Base-by-base conservation (phyloP, 2,888 invertebrate genomes). In the Conchocele bisecta region DNA sequence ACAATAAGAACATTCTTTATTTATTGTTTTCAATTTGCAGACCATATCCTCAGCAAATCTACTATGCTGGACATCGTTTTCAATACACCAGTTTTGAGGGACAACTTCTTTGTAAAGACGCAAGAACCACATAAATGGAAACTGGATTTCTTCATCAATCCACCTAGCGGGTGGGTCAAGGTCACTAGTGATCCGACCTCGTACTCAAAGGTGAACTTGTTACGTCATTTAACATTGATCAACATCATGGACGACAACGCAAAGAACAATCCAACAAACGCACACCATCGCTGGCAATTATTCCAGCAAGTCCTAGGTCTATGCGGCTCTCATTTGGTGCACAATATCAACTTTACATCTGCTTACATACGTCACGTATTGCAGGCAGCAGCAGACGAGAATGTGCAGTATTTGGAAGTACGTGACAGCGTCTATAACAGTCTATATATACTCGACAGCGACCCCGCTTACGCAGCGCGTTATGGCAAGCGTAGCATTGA, bases 321-420 rank as follows among this genome's bases (percentile, higher is more conserved):
- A 5, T 56, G 60, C 1, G 77, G 66, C 11, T 66, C 69, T 15
- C n/a, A 37, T 29, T 17, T 77, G 3, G 61, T 77, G 6, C 39
- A 59, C 13, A 51, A 63, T 29, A 57, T 50, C 11, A 73, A 70
- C 50, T 53, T 74, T 33, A 56, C 67, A 0, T 11, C 37, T 4
- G 22, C 56, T 11, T 53, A 77, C 29, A 22, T 77, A 26, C 37
- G 67, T 17, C 70, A 69, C 5, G 42, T 77, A 56, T 56, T 77
- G 31, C 53, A 73, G 20, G 37, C 69, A 11, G 73, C 77, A 24
- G 11, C 67, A 1, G 60, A 63, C 0, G 77, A 77, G 58, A 72
- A 70, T 35, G 67, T 77, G 1, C 77, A 77, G 37, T 77, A 73
- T 42, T 15, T 77, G 20, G 77, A 77, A 54, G 59, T 73, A 9